Evolutionary conservation across 1,140 invertebrate genomes (phyloP), one percentile per base, ranked within the genome.

Genomic region (Octopus sinensis): DNA sequence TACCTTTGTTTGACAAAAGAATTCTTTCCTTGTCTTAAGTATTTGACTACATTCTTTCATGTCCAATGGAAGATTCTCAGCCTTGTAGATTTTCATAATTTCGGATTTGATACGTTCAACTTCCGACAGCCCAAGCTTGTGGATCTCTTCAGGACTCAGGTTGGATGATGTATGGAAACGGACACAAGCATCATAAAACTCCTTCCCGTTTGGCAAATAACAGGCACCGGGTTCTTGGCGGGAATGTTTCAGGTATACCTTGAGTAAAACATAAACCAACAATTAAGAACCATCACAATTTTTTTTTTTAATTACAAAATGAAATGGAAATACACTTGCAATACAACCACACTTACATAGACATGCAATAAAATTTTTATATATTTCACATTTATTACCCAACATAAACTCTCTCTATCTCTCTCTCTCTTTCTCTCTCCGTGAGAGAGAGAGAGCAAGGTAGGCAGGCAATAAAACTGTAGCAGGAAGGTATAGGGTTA

Each of bases 111-210:
- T 91, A 30, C 90, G 84, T 9, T 83, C 83, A 1, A 91, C 90
- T 82, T 91, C 90, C 7, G 84, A 77, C 13, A 90, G 79, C 12
- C 91, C 91, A 78, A 90, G 83, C 7, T 89, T 79, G 80, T 91
- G 90, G 13, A 91, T 87, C 79, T 91, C 86, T 23, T 87, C 80
- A 2, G 90, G 86, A 2, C 85, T 86, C 82, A 88, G 84, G 23
- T 82, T 78, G 7, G 85, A 86, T 6, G 89, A 87, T 0, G 89
- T 86, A 82, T 91, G 89, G 80, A 87, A 91, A 43, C 88, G 86
- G 54, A 91, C 84, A 78, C 86, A 86, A 23, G 86, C 81, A 17
- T 85, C 80, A 83, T 91, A 91, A 54, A 85, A 87, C 5, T 82
- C 84, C 4, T 81, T 54, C 9, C 91, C 91, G 56, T 88, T 84